phyloP scores from a whole-genome alignment of 2,888 invertebrate species.

The Macrophya annulata region DNA sequence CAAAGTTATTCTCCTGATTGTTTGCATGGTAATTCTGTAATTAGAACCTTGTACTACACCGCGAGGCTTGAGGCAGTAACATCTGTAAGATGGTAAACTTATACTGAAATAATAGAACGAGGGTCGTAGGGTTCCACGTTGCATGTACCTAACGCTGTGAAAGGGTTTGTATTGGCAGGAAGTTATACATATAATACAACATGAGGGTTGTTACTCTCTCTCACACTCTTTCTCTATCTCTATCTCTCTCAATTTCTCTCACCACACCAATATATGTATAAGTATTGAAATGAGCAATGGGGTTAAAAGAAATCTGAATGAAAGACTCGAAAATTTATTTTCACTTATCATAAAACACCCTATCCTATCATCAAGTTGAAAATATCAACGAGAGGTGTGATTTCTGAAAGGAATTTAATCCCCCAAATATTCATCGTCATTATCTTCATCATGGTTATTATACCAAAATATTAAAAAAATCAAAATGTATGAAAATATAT shows the following conservation, averaged over 20 bases:
- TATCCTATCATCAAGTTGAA: neutral
- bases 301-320: conserved; percentile 2
- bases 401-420: neutral
- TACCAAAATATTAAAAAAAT: neutral
- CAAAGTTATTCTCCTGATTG: conserved; percentile 49
- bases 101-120: conserved; percentile 56
- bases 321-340: neutral
- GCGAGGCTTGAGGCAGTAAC: conserved; percentile 55
- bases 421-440: neutral
- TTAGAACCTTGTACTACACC: conserved; percentile 51
- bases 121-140: conserved; percentile 17
- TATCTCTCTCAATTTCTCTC: neutral
- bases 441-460: neutral
- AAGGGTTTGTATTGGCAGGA: conserved; percentile 41
- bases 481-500: neutral
- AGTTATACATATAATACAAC: conserved; percentile 41
- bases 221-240: no score
- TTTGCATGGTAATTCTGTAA: conserved; percentile 58
- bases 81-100: conserved; percentile 57
- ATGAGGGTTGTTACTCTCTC: conserved; percentile 35
- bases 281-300: conserved; percentile 25
- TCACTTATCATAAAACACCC: neutral
- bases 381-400: conserved; percentile 19
- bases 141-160: conserved; percentile 13
- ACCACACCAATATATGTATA: neutral